Evolutionary conservation across 2,888 invertebrate genomes (phyloP), one percentile per base, ranked within the genome.

Genomic region (Ceraclea dissimilis): DNA sequence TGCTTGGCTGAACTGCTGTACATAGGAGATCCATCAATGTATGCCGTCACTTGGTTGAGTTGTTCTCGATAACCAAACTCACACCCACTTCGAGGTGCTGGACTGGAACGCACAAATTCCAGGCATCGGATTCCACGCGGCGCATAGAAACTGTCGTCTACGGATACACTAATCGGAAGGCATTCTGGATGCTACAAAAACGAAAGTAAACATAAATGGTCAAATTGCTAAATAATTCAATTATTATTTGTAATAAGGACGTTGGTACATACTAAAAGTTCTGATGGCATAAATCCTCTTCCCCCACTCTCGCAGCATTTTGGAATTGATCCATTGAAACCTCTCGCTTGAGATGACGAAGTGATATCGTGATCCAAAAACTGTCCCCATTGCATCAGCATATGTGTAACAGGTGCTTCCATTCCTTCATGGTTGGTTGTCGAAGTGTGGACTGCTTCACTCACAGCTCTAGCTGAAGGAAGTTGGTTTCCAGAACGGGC

Each of bases 331-430:
- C 87, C 86, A 67, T 90, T 88, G 66, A 90, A 88, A 6, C 88
- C 86, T 64, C 83, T 76, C 1, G 87, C 84, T 65, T 88, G 88
- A 0, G 86, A 87, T 2, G 88, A 85, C 0, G 88, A 85, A 43
- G 88, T 90, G 62, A 94, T 73, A 68, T 94, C 93, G 66, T 94
- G 93, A 67, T 93, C 93, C 57, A 94, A 67, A 64, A 94, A 86
- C 71, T 94, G 93, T 0, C 93, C 93, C 90, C 93, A 93, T 68
- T 93, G 93, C 82, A 91, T 92, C 58, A 90, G 79, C 81, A 90
- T 83, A 63, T 88, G 83, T 0, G 90, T 90, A 0, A 81, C 79
- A 0, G 80, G 78, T 5, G 83, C 79, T 62, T 86, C 86, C 0
- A 78, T 78, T 64, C 85, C 82, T 61, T 78, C 78, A 5, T 13